Evolutionary conservation across 2,113 vertebrate species (phyloP).

Genomic region (Alaudala cheleensis): DNA sequence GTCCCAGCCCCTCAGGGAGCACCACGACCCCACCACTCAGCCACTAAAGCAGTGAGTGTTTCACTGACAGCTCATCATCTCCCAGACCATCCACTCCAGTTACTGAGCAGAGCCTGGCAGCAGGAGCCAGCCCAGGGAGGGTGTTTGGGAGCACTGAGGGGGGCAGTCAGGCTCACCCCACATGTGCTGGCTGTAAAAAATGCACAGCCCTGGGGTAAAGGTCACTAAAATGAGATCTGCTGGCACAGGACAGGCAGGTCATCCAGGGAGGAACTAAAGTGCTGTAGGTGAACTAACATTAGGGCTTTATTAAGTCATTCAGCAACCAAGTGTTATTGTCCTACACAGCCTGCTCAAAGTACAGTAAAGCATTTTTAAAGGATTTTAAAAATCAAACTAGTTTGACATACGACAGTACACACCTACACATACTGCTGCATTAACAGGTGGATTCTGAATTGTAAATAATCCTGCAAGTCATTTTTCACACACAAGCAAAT

Average conservation of each 20-base stretch:
- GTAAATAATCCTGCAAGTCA: constrained; percentile 55
- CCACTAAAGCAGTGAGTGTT: background rate
- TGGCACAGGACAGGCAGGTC: constrained; percentile 44
- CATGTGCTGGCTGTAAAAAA: background rate
- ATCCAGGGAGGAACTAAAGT: constrained; percentile 56
- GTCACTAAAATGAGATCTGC: background rate
- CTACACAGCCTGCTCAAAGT: constrained; percentile 55
- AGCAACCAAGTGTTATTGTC: constrained; percentile 50
- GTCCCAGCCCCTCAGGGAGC: background rate
- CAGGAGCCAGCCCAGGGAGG: background rate
- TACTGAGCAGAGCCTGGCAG: background rate
- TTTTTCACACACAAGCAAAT: constrained; percentile 63
- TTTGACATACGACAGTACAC: constrained; percentile 60
- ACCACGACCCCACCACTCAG: background rate
- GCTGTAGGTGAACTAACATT: constrained; percentile 47
- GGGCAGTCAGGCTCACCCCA: background rate
- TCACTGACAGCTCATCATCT: background rate
- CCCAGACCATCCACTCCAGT: background rate
- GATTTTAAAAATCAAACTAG: constrained; percentile 62
- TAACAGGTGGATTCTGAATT: constrained; percentile 63
- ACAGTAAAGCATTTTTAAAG: constrained; percentile 60
- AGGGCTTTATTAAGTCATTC: constrained; percentile 65
- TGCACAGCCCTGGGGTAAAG: background rate
- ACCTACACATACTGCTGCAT: constrained; percentile 54
- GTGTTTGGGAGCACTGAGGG: background rate